Evolutionary conservation across 2,797 vertebrate genomes (phyloP), one percentile per base, ranked within the genome.

Genomic region (Serranus cabrilla): DNA sequence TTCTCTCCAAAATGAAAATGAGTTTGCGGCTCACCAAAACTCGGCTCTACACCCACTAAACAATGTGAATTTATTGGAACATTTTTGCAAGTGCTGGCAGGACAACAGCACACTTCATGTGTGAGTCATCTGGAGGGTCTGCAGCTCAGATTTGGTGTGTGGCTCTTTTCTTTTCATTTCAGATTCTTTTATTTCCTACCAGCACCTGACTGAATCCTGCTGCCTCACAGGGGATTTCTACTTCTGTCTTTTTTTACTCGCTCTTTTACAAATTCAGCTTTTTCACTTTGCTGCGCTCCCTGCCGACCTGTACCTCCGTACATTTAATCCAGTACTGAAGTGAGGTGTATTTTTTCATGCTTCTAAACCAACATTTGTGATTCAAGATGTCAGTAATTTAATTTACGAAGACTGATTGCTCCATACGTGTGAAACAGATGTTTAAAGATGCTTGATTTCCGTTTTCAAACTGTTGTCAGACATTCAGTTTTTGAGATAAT

Each of bases 161-260:
- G 3, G 17, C 42, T 65, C 16, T 63, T 25, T 46, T 68, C 63
- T 20, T 18, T 45, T 5, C 14, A 69, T 57, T 55, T 70, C 61
- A 11, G 23, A 68, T 65, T 75, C 21, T 63, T 58, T 65, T 42
- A 66, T 78, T 76, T 66, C 25, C 23, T 17, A n/a, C 56, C n/a
- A 62, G 39, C 14, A 62, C 62, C 56, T 80, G 47, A 75, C 23
- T 75, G 49, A 81, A 66, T 78, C 37, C 42, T 31, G 6, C 49
- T 47, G 49, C n/a, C 42, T 21, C 66, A 42, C 31, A 5, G 11
- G 59, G 63, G 54, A 66, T 43, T 77, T 60, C 16, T 66, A 21
- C 55, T 52, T 78, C n/a, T n/a, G n/a, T n/a, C n/a, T n/a, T 78
- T 60, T 71, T 61, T 45, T 42, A 39, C 23, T 20, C 7, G 14